Evolutionary conservation across 2,888 invertebrate species (phyloP), one percentile per base, ranked within the genome.

Genomic region (Acrobasis consociella): DNA sequence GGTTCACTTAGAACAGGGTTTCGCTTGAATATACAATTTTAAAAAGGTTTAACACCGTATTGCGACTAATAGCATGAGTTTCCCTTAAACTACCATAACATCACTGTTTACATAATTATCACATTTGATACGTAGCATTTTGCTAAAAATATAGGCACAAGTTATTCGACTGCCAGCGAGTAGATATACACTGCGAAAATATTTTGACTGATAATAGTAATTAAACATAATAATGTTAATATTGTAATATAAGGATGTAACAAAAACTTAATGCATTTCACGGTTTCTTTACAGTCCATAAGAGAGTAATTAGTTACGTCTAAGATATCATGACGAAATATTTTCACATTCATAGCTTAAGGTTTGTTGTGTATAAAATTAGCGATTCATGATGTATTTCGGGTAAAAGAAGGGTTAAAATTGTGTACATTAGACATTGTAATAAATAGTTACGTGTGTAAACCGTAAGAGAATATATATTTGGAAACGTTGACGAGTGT

Each of bases 191-290:
- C 83, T 82, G 86, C 86, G 78, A 82, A 89, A 88, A 90, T 89
- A 90, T 86, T 91, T 89, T 91, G 91, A 92, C 91, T 92, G 91
- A 92, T 89, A 86, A 66, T 87, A 88, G 83, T 85, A 85, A 87
- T 85, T 82, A 83, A 83, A 83, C 83, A 81, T 86, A 85, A 86
- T 85, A 87, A 85, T 88, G 88, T 89, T 90, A 89, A 88, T 86
- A 91, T 89, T 90, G 64, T 56, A 65, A 64, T 87, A 77, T 91
- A 91, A 89, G 89, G 72, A 77, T 87, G 83, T 89, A 89, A 89
- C 86, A 89, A 88, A 86, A 88, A 88, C 87, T 86, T 89, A 87
- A 87, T 91, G 91, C 91, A 92, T 92, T 92, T 92, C 89, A 89
- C 90, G 86, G 82, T 91, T 91, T 89, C 90, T 89, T 87, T 88